Percentiles rank a stretch among this genome's conserved stretches.
phyloP scores from a whole-genome alignment of 2,888 invertebrate species.

The Operophtera brumata region DNA sequence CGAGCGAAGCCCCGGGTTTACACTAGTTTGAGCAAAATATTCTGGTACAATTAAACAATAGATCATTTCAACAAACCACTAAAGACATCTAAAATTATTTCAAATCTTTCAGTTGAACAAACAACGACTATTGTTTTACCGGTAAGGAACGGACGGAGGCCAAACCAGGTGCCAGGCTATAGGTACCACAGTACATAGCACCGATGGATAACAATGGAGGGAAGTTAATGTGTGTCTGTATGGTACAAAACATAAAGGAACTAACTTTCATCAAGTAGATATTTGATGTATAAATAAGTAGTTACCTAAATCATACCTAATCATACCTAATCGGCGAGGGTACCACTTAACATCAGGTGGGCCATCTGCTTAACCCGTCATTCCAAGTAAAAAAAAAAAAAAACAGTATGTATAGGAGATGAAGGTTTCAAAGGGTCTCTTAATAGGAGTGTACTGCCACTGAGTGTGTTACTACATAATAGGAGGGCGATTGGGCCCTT shows the following conservation, averaged over 20 bases:
- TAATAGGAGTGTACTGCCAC: too few relatives aligned
- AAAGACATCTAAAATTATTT: not conserved
- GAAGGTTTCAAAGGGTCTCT: too few relatives aligned
- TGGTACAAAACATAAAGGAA: not conserved
- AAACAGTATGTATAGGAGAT: too few relatives aligned
- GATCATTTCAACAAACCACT: not conserved
- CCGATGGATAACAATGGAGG: slow-evolving; percentile 35
- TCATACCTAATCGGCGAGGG: too few relatives aligned
- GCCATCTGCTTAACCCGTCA: too few relatives aligned
- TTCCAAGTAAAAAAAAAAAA: too few relatives aligned
- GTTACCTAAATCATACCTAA: too few relatives aligned
- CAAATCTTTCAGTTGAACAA: slow-evolving; percentile 17
- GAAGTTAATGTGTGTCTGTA: slow-evolving; percentile 26
- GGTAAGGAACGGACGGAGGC: slow-evolving; percentile 23
- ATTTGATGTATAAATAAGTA: not conserved
- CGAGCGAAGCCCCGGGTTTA: too few relatives aligned
- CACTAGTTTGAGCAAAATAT: not conserved
- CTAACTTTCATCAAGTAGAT: slow-evolving; percentile 7
- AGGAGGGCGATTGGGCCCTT: too few relatives aligned
- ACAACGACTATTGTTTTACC: slow-evolving; percentile 31
- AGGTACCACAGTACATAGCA: slow-evolving; percentile 9
- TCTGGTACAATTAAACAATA: not conserved
- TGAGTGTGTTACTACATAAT: too few relatives aligned
- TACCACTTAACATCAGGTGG: too few relatives aligned
- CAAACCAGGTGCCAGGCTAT: slow-evolving; percentile 24